Evolutionary conservation across 2,888 invertebrate genomes (phyloP).

Genomic region (Ornithoptera alexandrae): DNA sequence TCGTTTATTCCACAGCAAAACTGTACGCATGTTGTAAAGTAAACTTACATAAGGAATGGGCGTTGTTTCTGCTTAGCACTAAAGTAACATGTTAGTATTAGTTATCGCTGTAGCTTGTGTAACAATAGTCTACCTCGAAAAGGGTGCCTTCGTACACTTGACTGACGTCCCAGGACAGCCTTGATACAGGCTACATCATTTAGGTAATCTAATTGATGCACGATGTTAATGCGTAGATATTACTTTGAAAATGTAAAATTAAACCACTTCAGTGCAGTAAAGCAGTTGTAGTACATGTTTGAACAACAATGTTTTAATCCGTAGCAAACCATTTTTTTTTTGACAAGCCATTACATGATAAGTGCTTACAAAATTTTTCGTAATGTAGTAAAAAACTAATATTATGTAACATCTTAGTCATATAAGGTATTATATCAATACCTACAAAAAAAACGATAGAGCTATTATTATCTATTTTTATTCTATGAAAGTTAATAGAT

Average conservation of each 20-base stretch:
- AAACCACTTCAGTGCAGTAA: too few species aligned
- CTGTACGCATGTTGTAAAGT: slow-evolving; percentile 32
- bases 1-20: slow-evolving; percentile 19
- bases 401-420: too few species aligned
- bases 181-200: slow-evolving; percentile 9
- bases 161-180: slow-evolving; percentile 8
- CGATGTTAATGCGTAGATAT: slow-evolving; percentile 22
- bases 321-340: background rate
- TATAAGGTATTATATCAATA: too few species aligned
- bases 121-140: slow-evolving; percentile 49
- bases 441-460: too few species aligned
- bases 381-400: too few species aligned
- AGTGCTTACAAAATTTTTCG: background rate
- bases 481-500: too few species aligned
- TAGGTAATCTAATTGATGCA: background rate
- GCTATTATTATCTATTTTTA: too few species aligned
- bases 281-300: too few species aligned
- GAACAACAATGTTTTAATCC: background rate
- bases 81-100: slow-evolving; percentile 63
- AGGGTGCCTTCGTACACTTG: slow-evolving; percentile 40
- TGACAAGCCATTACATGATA: background rate
- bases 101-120: slow-evolving; percentile 57
- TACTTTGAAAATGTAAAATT: too few species aligned
- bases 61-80: slow-evolving; percentile 59
- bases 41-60: slow-evolving; percentile 58